A percentile compares a stretch with the other conserved stretches of the same genome.
Conservation (phyloP, 2,888 invertebrate species). For the Tipula lateralis region DNA sequence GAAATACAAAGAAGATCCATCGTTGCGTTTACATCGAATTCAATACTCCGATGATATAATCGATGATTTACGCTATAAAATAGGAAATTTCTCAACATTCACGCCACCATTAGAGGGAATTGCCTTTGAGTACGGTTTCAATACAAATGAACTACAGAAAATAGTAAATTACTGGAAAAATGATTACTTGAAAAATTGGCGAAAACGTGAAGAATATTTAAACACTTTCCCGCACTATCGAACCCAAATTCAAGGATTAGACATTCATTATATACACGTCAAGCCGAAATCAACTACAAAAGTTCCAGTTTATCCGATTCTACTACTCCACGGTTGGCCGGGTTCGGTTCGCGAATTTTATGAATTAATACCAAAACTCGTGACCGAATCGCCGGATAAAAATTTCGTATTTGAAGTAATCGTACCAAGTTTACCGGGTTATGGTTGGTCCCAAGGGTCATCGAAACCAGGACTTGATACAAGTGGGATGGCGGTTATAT, state of each 20-base stretch:
- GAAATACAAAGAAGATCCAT: constrained; percentile 41
- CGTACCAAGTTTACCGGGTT: constrained; percentile 64
- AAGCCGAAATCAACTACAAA: constrained; percentile 51
- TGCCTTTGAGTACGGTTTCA: constrained; percentile 78
- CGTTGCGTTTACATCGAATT: neutral
- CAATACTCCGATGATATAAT: neutral
- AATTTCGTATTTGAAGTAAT: constrained; percentile 65
- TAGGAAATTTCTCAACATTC: constrained; percentile 43
- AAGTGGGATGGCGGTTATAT: constrained; percentile 51
- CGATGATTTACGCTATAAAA: neutral
- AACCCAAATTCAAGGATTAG: constrained; percentile 63
- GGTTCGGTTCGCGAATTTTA: constrained; percentile 77
- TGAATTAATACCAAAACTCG: constrained; percentile 64
- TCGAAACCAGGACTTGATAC: constrained; percentile 56
- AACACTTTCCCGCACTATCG: constrained; percentile 70
- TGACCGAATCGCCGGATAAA: constrained; percentile 50
- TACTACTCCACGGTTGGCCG: constrained; percentile 82
- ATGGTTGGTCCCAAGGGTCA: constrained; percentile 60
- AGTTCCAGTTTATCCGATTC: constrained; percentile 57
- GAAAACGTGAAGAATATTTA: constrained; percentile 60
- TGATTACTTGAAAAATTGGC: constrained; percentile 64
- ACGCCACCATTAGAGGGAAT: constrained; percentile 59
- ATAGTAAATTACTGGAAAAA: constrained; percentile 75
- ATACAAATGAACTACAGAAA: constrained; percentile 60
- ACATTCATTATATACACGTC: constrained; percentile 64